Evolutionary conservation across 2,888 invertebrate species (phyloP).

Genomic region (Apodemia zela): DNA sequence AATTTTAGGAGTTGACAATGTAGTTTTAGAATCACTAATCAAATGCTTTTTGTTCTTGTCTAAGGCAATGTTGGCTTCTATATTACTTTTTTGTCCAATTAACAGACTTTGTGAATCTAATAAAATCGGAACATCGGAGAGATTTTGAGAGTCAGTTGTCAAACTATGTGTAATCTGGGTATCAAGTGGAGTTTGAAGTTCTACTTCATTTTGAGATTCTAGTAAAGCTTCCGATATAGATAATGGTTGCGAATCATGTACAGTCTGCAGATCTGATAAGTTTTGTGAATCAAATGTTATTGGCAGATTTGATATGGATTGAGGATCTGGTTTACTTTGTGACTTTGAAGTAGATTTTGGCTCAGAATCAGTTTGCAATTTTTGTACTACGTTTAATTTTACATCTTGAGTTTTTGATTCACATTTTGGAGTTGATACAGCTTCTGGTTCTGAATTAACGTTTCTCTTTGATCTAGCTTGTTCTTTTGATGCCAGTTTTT

Average conservation of each 20-base stretch:
- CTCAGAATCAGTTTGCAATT: neutral
- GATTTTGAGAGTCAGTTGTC: neutral
- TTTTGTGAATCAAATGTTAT: neutral
- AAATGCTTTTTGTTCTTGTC: constrained; percentile 6
- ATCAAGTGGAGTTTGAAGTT: neutral
- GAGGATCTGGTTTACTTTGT: neutral
- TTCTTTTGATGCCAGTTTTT: neutral
- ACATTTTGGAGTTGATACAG: neutral
- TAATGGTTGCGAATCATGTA: neutral
- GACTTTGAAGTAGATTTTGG: neutral
- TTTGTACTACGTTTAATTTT: neutral
- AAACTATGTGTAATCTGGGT: neutral
- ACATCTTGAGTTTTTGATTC: neutral
- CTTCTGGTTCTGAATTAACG: neutral
- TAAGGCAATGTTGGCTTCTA: neutral
- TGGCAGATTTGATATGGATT: neutral
- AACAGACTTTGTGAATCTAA: constrained; percentile 8
- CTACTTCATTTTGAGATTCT: neutral
- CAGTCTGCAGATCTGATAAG: neutral
- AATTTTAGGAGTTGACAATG: constrained; percentile 19
- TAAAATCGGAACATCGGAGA: neutral
- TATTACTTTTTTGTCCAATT: constrained; percentile 1
- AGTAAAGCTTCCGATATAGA: neutral
- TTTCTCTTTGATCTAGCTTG: neutral
- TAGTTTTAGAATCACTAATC: constrained; percentile 19